Evolutionary conservation across 2,113 vertebrate species (phyloP).

Genomic region (Larimichthys crocea): DNA sequence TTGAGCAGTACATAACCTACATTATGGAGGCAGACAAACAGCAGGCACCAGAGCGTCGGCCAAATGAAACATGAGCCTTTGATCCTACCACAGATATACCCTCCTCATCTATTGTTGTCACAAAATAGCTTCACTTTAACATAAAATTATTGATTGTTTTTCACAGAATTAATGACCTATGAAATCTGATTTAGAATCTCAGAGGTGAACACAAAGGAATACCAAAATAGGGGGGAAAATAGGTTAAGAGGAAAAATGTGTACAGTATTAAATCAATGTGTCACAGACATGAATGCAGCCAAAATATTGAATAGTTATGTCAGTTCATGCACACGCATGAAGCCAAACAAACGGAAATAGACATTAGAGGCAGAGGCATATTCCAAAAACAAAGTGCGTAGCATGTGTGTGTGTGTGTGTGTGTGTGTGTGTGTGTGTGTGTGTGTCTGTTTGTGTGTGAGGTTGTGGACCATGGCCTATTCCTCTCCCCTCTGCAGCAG

Average conservation of each 20-base stretch:
- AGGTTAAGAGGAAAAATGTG: slow-evolving; percentile 39
- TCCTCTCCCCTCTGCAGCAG: slow-evolving; percentile 65
- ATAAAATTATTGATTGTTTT: slow-evolving; percentile 56
- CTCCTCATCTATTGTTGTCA: slow-evolving; percentile 46
- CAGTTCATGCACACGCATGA: slow-evolving; percentile 39
- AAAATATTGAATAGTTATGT: slow-evolving; percentile 41
- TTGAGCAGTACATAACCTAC: slow-evolving; percentile 32
- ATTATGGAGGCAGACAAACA: slow-evolving; percentile 39
- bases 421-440: slow-evolving; percentile 17
- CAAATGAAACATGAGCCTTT: slow-evolving; percentile 56
- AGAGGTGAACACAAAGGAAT: slow-evolving; percentile 16
- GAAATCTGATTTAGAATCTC: slow-evolving; percentile 58
- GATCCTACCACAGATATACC: slow-evolving; percentile 38
- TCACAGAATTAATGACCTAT: slow-evolving; percentile 53
- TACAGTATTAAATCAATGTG: slow-evolving; percentile 33
- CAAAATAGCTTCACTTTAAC: slow-evolving; percentile 54
- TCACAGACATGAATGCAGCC: slow-evolving; percentile 23
- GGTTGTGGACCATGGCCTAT: slow-evolving; percentile 46
- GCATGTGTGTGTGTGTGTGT: not conserved
- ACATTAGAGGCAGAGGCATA: slow-evolving; percentile 27
- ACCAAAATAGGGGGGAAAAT: not conserved
- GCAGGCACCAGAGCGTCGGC: slow-evolving; percentile 38
- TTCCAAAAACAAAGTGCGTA: slow-evolving; percentile 23
- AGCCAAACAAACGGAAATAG: slow-evolving; percentile 35
- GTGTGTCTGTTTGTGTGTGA: not conserved